Percentiles rank a stretch among this genome's conserved stretches.
phyloP scores from a whole-genome alignment of 1,140 invertebrate species.

The Hyposmocoma kahamanoa region DNA sequence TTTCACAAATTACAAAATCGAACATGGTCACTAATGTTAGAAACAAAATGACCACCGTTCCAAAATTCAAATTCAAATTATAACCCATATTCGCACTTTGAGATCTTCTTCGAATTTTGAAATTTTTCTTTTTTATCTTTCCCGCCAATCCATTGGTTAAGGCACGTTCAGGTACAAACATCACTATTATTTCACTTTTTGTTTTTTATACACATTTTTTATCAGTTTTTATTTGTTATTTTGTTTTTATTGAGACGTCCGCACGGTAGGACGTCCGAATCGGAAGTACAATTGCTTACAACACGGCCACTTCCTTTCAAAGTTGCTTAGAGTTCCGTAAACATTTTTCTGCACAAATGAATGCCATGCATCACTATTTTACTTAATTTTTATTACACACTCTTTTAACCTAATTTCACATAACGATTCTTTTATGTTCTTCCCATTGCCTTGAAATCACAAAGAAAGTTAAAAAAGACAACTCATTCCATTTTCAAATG shows the following conservation, averaged over 20 bases:
- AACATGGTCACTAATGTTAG: constrained; percentile 23
- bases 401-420: no score
- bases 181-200: constrained; percentile 23
- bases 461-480: no score
- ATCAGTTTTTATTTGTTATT: constrained; percentile 5
- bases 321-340: constrained; percentile 31
- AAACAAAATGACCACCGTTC: constrained; percentile 22
- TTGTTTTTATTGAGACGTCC: constrained; percentile 36
- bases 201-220: constrained; percentile 14
- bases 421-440: no score
- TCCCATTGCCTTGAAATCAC: no score
- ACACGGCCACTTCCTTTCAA: constrained; percentile 44
- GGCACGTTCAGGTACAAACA: constrained; percentile 35
- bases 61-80: background rate
- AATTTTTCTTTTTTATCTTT: constrained; percentile 42
- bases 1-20: constrained; percentile 33
- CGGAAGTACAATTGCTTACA: constrained; percentile 59
- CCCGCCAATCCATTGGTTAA: constrained; percentile 24
- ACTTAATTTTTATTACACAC: background rate
- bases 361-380: no score
- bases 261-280: constrained; percentile 40
- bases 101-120: constrained; percentile 61
- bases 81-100: constrained; percentile 20
- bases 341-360: no score
- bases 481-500: no score